Evolutionary conservation across 2,113 vertebrate species (phyloP).

Genomic region (Antennarius striatus): DNA sequence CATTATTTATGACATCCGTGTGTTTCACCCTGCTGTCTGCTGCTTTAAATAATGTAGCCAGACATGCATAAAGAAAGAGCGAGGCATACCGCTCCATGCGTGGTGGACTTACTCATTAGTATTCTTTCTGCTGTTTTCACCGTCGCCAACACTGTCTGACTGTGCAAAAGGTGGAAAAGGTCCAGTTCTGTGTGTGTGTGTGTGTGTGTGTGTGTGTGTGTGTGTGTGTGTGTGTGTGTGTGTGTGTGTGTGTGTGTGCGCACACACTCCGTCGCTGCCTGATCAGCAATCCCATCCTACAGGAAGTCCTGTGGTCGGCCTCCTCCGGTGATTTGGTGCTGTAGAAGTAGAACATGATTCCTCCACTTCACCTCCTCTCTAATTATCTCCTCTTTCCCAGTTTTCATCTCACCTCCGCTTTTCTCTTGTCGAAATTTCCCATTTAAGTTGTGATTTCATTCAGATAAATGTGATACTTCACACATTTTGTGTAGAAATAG

Average conservation of each 20-base stretch:
- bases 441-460: background rate
- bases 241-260: conserved; percentile 14
- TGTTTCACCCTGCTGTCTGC: too few relatives aligned
- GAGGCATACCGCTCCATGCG: too few relatives aligned
- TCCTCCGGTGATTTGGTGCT: conserved; percentile 66
- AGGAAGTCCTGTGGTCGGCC: conserved; percentile 72
- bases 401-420: conserved; percentile 2
- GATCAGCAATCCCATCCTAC: conserved; percentile 71
- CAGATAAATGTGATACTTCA: too few relatives aligned
- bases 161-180: conserved; percentile 56
- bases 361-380: conserved; percentile 26
- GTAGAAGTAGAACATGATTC: conserved; percentile 55
- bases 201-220: conserved; percentile 15
- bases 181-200: conserved; percentile 51
- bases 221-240: conserved; percentile 17
- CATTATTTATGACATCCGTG: too few relatives aligned
- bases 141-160: conserved; percentile 52
- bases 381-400: background rate
- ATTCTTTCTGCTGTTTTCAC: conserved; percentile 54
- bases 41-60: background rate
- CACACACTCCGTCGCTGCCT: conserved; percentile 40
- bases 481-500: too few relatives aligned
- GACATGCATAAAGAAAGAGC: background rate
- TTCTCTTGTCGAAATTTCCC: background rate
- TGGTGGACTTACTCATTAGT: conserved; percentile 54